Percentiles rank a stretch among this genome's conserved stretches.
Conservation (phyloP, 2,113 vertebrate genomes). For the Mus spicilegus region DNA sequence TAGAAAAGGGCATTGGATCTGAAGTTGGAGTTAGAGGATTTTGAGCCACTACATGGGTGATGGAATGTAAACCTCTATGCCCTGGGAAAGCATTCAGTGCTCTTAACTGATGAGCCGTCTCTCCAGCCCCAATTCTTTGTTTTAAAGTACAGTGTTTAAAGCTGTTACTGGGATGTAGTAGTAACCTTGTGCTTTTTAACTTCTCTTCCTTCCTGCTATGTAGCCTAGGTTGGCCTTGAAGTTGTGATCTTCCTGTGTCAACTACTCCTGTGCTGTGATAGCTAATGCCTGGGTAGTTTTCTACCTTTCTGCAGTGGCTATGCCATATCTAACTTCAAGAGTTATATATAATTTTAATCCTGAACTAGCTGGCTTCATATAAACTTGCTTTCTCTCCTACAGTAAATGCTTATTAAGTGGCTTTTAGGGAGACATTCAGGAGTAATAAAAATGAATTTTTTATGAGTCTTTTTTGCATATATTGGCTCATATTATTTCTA, state of each 20-base stretch:
- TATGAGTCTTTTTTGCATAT: background rate
- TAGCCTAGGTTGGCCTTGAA: background rate
- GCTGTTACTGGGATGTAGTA: conserved; percentile 48
- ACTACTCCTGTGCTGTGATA: background rate
- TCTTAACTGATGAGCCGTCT: background rate
- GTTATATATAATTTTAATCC: background rate
- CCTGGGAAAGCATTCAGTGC: background rate
- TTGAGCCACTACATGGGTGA: background rate
- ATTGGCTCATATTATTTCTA: background rate
- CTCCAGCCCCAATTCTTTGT: background rate
- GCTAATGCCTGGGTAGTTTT: background rate
- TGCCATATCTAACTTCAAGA: background rate
- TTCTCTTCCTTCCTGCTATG: background rate
- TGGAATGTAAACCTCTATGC: background rate
- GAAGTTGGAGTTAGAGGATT: background rate
- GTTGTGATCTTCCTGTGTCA: background rate
- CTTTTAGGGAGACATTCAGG: conserved; percentile 15
- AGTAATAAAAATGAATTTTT: background rate
- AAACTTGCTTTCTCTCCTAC: background rate
- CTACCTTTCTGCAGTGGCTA: background rate
- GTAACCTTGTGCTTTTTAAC: background rate
- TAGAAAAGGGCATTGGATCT: background rate
- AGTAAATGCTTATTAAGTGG: background rate
- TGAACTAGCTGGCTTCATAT: background rate
- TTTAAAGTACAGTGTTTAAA: conserved; percentile 27